Conservation (phyloP, 2,797 vertebrate genomes). For the Anguilla megastoma region DNA sequence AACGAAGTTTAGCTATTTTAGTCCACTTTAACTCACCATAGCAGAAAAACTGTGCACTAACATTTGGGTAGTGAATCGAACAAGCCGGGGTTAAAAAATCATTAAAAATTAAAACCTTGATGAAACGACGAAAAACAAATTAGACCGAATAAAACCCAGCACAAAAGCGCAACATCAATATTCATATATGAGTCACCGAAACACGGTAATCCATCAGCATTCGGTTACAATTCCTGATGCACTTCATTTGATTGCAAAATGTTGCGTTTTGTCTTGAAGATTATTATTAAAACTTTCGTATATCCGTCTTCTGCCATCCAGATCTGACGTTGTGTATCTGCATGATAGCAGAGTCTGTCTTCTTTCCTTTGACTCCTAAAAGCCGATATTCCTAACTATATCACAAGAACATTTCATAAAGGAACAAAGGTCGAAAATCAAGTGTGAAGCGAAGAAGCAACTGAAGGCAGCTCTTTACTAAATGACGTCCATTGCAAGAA, state of each 20-base stretch:
- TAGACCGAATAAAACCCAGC: slow-evolving; percentile 67
- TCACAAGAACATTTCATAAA: slow-evolving; percentile 92
- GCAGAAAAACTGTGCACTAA: slow-evolving; percentile 99
- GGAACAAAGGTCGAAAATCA: slow-evolving; percentile 95
- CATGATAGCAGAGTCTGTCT: slow-evolving; percentile 84
- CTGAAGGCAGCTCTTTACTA: slow-evolving; percentile 96
- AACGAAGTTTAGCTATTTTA: slow-evolving; percentile 41
- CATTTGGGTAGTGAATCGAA: slow-evolving; percentile 83
- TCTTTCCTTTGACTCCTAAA: slow-evolving; percentile 87
- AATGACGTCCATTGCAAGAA: slow-evolving; percentile 99
- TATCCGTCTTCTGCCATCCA: slow-evolving; percentile 69
- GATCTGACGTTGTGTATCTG: slow-evolving; percentile 82
- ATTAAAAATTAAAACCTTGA: slow-evolving; percentile 48
- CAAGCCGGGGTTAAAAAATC: slow-evolving; percentile 59
- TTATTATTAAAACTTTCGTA: slow-evolving; percentile 74
- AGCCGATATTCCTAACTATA: slow-evolving; percentile 96
- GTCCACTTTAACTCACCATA: slow-evolving; percentile 89
- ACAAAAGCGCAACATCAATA: slow-evolving; percentile 76
- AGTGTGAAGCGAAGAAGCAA: slow-evolving; percentile 95
- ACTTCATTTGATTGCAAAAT: slow-evolving; percentile 80
- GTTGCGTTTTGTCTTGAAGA: slow-evolving; percentile 72
- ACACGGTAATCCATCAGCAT: slow-evolving; percentile 93
- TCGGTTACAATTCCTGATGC: slow-evolving; percentile 79
- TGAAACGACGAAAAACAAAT: slow-evolving; percentile 65
- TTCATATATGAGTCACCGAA: slow-evolving; percentile 77